Conservation (phyloP, 2,797 vertebrate genomes). For the Monodelphis domestica region DNA sequence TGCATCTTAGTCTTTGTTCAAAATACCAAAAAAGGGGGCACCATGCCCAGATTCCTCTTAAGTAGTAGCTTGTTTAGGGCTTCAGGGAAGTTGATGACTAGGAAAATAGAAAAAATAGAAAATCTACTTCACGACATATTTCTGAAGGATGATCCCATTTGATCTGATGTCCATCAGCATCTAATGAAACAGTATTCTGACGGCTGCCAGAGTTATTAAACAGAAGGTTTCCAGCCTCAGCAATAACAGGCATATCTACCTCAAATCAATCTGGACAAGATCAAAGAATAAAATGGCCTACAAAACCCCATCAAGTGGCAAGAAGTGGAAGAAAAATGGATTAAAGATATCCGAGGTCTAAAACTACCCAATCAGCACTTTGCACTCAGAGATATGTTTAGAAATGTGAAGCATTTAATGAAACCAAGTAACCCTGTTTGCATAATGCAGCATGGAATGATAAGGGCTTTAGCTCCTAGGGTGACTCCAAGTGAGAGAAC, state of each 20-base stretch:
- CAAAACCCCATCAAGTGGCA: background rate
- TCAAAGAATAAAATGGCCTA: background rate
- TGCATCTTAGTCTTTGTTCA: background rate
- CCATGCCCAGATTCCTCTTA: background rate
- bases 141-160: background rate
- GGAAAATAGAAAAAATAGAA: background rate
- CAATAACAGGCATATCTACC: background rate
- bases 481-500: background rate
- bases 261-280: conserved; percentile 34
- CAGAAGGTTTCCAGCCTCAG: conserved; percentile 38
- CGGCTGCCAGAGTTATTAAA: background rate
- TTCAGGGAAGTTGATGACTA: background rate
- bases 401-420: conserved; percentile 17
- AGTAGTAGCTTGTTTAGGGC: background rate
- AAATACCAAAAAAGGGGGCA: background rate
- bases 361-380: background rate
- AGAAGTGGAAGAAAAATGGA: conserved; percentile 33
- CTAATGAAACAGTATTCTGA: conserved; percentile 17
- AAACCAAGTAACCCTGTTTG: conserved; percentile 45
- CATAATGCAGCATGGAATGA: conserved; percentile 33
- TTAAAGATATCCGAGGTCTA: conserved; percentile 41
- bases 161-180: background rate
- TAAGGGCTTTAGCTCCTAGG: background rate
- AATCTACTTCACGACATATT: background rate
- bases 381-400: conserved; percentile 32